Conservation (phyloP, 30 jellyfish, hydroid and myxozoan genomes). For the Hydractinia echinata region DNA sequence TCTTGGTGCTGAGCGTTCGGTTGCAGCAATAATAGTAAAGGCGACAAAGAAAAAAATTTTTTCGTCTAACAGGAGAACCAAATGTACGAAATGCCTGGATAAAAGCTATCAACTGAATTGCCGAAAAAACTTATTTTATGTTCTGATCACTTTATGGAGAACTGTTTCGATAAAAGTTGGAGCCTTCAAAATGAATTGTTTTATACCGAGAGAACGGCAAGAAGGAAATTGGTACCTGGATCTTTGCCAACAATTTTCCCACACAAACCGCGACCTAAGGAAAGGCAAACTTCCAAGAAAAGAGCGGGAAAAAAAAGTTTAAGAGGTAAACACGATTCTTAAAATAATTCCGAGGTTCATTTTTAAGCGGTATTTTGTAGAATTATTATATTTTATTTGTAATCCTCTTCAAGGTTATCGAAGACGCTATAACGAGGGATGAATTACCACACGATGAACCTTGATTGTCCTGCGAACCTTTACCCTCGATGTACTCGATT, state of each 20-base stretch:
- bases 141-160: background rate
- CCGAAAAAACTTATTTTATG: background rate
- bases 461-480: no score
- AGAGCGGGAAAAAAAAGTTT: background rate
- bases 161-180: slow-evolving; percentile 2
- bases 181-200: background rate
- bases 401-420: no score
- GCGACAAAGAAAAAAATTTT: background rate
- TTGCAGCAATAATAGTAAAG: slow-evolving; percentile 3
- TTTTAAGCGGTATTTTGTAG: no score
- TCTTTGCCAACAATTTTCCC: slow-evolving; percentile 3
- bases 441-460: no score
- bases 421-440: no score
- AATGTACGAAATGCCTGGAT: background rate
- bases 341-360: no score
- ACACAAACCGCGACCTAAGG: background rate
- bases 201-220: background rate
- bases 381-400: no score
- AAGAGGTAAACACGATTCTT: no score
- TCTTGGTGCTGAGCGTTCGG: slow-evolving; percentile 5
- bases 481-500: no score
- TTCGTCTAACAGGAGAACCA: background rate
- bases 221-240: slow-evolving; percentile 1
- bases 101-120: background rate
- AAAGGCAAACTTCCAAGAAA: background rate